A percentile compares a stretch with the other conserved stretches of the same genome.
phyloP scores from a whole-genome alignment of 1,140 invertebrate species.

The Calephelis virginiensis region DNA sequence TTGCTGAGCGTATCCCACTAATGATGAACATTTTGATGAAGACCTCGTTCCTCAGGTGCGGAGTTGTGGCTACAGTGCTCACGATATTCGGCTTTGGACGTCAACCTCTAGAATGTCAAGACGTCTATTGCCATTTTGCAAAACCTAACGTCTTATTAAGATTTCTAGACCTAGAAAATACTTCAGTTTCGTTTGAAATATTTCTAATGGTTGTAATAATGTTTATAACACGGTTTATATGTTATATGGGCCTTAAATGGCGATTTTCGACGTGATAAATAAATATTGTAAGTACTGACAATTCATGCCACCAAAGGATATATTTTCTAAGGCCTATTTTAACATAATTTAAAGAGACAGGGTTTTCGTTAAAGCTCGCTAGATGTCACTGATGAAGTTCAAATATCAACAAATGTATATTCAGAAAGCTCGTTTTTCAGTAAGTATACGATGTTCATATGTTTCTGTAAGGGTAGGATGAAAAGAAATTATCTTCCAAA shows the following conservation, averaged over 20 bases:
- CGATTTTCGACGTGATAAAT: slow-evolving; percentile 77
- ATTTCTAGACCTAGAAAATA: slow-evolving; percentile 78
- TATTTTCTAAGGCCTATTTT: slow-evolving; percentile 1
- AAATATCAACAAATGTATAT: no score
- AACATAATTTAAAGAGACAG: background rate
- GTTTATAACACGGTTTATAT: slow-evolving; percentile 75
- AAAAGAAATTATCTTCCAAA: no score
- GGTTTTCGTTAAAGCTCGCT: no score
- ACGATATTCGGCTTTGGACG: slow-evolving; percentile 81
- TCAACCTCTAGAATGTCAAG: slow-evolving; percentile 78
- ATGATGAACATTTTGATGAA: slow-evolving; percentile 81
- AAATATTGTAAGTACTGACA: background rate
- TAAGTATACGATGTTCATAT: no score
- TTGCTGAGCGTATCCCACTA: slow-evolving; percentile 80
- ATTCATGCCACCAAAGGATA: slow-evolving; percentile 10
- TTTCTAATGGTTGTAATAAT: slow-evolving; percentile 72
- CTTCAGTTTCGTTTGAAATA: slow-evolving; percentile 78
- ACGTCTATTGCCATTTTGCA: slow-evolving; percentile 81
- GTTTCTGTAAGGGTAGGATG: no score
- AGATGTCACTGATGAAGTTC: no score
- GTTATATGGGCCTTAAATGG: slow-evolving; percentile 77
- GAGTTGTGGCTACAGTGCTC: slow-evolving; percentile 80
- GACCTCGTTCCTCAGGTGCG: slow-evolving; percentile 81
- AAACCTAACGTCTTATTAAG: slow-evolving; percentile 80
- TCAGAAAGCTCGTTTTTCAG: no score